Conservation (phyloP, 2,888 invertebrate species). For the Trissolcus japonicus region DNA sequence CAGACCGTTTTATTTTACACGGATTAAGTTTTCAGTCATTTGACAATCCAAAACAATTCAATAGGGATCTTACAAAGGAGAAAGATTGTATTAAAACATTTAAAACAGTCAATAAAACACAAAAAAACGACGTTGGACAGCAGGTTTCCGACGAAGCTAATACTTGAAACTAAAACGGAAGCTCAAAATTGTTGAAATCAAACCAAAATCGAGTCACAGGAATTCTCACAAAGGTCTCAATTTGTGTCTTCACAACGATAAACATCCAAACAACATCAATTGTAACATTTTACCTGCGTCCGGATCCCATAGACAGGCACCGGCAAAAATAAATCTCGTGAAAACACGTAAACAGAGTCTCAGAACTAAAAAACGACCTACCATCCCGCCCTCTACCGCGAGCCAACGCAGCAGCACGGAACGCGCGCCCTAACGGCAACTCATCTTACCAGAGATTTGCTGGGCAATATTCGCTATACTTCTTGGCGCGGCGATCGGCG, state of each 20-base stretch:
- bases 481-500: constrained; percentile 79
- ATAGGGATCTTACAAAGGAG: no score
- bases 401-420: constrained; percentile 21
- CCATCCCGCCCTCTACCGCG: constrained; percentile 33
- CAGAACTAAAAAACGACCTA: constrained; percentile 32
- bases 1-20: background rate
- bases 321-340: constrained; percentile 22
- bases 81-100: no score
- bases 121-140: no score
- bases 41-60: no score
- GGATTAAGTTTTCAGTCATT: no score
- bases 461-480: constrained; percentile 68
- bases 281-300: background rate
- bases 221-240: no score
- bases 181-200: no score
- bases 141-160: no score
- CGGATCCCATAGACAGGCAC: background rate
- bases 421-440: constrained; percentile 17
- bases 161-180: no score
- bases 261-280: constrained; percentile 13
- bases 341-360: constrained; percentile 10
- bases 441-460: constrained; percentile 56
- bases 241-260: background rate
- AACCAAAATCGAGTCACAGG: no score
- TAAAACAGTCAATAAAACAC: no score